Conservation (phyloP, 2,888 invertebrate species). For the Sialis fuliginosa region DNA sequence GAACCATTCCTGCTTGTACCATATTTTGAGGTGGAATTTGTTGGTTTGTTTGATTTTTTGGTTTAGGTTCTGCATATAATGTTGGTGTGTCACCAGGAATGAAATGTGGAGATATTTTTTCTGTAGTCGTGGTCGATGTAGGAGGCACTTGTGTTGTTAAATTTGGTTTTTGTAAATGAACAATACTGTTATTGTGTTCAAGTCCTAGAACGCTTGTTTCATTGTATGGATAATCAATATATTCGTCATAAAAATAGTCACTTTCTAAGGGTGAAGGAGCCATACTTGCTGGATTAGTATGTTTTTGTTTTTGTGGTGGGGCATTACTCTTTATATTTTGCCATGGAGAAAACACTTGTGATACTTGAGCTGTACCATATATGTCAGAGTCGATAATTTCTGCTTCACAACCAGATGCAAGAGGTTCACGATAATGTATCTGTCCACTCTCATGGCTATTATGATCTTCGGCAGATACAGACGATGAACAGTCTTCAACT, state of each 20-base stretch:
- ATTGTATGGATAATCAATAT: slow-evolving; percentile 57
- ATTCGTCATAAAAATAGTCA: slow-evolving; percentile 71
- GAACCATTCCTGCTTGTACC: slow-evolving; percentile 12
- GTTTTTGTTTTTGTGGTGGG: slow-evolving; percentile 29
- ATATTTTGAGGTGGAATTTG: background rate
- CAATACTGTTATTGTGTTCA: slow-evolving; percentile 10
- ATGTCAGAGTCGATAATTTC: slow-evolving; percentile 31
- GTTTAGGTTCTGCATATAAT: slow-evolving; percentile 31
- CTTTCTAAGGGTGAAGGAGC: slow-evolving; percentile 56
- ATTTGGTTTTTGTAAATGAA: background rate
- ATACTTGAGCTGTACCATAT: slow-evolving; percentile 38
- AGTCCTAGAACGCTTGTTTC: slow-evolving; percentile 27
- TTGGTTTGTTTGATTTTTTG: slow-evolving; percentile 5
- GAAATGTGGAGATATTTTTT: slow-evolving; percentile 24
- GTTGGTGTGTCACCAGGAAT: slow-evolving; percentile 40
- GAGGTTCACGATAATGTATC: slow-evolving; percentile 30
- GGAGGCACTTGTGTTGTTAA: slow-evolving; percentile 1
- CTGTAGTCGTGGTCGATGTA: slow-evolving; percentile 6
- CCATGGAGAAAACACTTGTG: slow-evolving; percentile 38
- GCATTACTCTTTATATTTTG: slow-evolving; percentile 24
- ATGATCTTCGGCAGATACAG: too few relatives aligned
- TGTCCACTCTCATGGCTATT: slow-evolving; percentile 23
- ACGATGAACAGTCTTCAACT: slow-evolving; percentile 40
- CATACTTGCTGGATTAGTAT: slow-evolving; percentile 23
- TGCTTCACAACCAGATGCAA: slow-evolving; percentile 51